phyloP scores from a whole-genome alignment of 2,888 invertebrate genomes.

The Pomacea canaliculata region DNA sequence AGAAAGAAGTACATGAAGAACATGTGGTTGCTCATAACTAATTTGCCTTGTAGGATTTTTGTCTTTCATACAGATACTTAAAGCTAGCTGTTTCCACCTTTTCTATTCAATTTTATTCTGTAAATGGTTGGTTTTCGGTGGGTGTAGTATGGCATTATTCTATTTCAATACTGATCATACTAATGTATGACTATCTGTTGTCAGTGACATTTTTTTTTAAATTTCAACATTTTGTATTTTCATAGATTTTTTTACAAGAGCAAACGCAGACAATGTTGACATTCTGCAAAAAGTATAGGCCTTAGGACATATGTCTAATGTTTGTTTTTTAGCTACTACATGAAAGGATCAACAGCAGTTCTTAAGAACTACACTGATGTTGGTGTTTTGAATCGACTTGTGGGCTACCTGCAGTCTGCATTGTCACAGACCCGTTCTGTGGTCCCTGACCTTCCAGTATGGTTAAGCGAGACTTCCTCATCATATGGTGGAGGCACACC shows the following conservation, averaged over 20 bases:
- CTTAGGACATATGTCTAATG: not conserved
- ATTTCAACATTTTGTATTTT: too few relatives aligned
- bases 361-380: not conserved
- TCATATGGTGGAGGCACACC: constrained; percentile 14
- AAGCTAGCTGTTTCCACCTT: too few relatives aligned
- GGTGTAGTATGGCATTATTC: too few relatives aligned
- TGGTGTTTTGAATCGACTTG: not conserved
- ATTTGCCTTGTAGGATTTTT: too few relatives aligned
- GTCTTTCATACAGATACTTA: not conserved
- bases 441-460: not conserved
- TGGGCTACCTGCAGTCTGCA: not conserved
- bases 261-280: not conserved
- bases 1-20: too few relatives aligned
- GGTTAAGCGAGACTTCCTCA: constrained; percentile 17
- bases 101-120: too few relatives aligned
- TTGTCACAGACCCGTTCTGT: not conserved
- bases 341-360: not conserved
- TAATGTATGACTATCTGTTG: too few relatives aligned
- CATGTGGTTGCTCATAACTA: too few relatives aligned
- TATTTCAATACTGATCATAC: too few relatives aligned
- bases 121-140: too few relatives aligned
- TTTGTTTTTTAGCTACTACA: not conserved
- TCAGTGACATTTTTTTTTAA: too few relatives aligned
- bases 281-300: too few relatives aligned
- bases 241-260: not conserved